Conservation (phyloP, 2,888 invertebrate species). For the Bellardia bayeri region DNA sequence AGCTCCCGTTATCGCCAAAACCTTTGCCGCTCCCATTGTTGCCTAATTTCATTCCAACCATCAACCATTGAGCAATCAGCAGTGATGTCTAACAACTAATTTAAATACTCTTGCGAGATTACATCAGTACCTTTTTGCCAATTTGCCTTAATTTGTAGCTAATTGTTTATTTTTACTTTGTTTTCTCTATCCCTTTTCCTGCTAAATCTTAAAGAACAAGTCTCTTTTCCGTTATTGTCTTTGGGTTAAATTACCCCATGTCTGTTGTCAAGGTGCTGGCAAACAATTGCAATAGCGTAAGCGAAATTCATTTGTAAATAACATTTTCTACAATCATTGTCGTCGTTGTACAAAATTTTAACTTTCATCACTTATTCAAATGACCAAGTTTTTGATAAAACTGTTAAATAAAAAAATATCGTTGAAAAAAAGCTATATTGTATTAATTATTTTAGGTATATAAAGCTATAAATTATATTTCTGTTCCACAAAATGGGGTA, state of each 20-base stretch:
- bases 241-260: conserved; percentile 50
- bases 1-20: conserved; percentile 79
- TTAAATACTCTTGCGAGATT: neutral
- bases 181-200: conserved; percentile 10
- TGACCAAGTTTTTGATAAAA: conserved; percentile 73
- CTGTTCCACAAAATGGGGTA: too few species aligned
- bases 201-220: neutral
- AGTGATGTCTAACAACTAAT: conserved; percentile 55
- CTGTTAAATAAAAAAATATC: conserved; percentile 62
- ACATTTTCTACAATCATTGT: conserved; percentile 79
- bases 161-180: conserved; percentile 37
- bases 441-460: conserved; percentile 11
- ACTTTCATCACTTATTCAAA: conserved; percentile 78
- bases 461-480: too few species aligned
- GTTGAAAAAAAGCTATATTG: conserved; percentile 40
- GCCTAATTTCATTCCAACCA: conserved; percentile 74
- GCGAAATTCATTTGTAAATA: conserved; percentile 83
- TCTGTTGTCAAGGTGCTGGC: conserved; percentile 67
- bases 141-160: conserved; percentile 48
- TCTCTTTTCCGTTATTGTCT: conserved; percentile 47
- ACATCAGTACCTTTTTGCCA: conserved; percentile 46
- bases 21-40: conserved; percentile 80
- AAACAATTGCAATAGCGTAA: conserved; percentile 75
- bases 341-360: conserved; percentile 78
- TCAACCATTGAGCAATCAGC: neutral